Conservation (phyloP, 2,113 vertebrate genomes). For the Pseudolaguvia tuberculata region DNA sequence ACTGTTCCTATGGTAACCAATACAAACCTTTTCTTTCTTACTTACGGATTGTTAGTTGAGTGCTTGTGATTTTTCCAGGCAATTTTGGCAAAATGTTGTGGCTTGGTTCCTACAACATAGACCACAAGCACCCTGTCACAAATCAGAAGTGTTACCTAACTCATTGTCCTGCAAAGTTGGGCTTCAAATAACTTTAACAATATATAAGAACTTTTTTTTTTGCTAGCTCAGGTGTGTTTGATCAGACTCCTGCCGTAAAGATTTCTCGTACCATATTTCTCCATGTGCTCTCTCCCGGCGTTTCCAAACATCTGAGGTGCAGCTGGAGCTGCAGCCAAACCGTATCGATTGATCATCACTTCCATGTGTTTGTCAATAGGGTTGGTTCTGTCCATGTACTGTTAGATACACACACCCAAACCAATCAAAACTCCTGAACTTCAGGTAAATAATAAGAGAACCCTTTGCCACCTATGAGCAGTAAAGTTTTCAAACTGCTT, state of each 20-base stretch:
- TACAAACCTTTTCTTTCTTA: background rate
- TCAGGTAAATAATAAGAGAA: too few species aligned
- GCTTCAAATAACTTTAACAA: too few species aligned
- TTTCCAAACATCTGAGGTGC: constrained; percentile 82
- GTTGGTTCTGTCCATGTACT: constrained; percentile 72
- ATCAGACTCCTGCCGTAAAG: too few species aligned
- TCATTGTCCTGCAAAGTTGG: too few species aligned
- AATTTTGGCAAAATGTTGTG: constrained; percentile 95
- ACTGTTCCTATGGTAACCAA: too few species aligned
- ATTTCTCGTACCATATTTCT: constrained; percentile 81
- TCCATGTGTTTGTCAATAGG: constrained; percentile 89
- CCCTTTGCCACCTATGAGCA: too few species aligned
- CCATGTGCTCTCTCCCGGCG: constrained; percentile 90
- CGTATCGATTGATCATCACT: constrained; percentile 77
- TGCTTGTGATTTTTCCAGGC: constrained; percentile 98
- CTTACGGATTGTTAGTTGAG: constrained; percentile 94
- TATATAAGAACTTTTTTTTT: too few species aligned
- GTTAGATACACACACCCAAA: background rate
- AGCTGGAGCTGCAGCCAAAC: constrained; percentile 70
- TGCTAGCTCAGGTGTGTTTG: too few species aligned
- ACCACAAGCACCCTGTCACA: background rate
- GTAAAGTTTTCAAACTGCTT: too few species aligned
- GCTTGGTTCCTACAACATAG: constrained; percentile 77
- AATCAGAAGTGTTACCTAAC: too few species aligned
- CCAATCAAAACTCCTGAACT: background rate